Evolutionary conservation across 2,113 vertebrate species (phyloP).

Genomic region (Ptyas mucosa): DNA sequence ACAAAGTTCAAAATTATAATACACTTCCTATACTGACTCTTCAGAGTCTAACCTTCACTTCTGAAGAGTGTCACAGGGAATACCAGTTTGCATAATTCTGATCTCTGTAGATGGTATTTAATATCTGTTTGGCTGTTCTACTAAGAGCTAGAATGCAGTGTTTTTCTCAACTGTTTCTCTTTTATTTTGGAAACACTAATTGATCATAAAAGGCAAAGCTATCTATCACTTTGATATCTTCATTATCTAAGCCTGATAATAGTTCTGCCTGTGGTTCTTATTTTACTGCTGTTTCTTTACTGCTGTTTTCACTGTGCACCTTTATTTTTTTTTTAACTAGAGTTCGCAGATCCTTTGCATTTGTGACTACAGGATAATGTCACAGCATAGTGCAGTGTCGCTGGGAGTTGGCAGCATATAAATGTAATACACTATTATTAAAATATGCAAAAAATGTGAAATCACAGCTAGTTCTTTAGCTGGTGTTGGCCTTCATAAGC

Average conservation of each 20-base stretch:
- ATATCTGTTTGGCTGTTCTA: background rate
- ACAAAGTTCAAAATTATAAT: background rate
- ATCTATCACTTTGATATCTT: background rate
- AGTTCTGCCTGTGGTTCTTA: background rate
- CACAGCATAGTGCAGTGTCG: background rate
- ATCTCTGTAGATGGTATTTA: background rate
- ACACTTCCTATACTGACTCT: background rate
- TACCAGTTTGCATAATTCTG: background rate
- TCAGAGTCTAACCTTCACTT: background rate
- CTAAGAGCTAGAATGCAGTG: background rate
- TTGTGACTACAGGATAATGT: background rate
- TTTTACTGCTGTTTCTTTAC: background rate
- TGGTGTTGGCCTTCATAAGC: background rate
- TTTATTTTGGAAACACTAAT: background rate
- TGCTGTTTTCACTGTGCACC: background rate
- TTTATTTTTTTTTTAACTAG: background rate
- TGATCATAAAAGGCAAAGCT: background rate
- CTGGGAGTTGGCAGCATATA: background rate
- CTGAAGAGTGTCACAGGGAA: background rate
- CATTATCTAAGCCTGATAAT: background rate
- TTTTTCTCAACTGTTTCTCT: background rate
- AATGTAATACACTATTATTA: background rate
- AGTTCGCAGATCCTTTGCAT: background rate
- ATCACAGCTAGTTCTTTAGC: background rate
- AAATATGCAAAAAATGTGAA: background rate